Evolutionary conservation across 2,797 vertebrate genomes (phyloP).

Genomic region (Perodicticus potto): DNA sequence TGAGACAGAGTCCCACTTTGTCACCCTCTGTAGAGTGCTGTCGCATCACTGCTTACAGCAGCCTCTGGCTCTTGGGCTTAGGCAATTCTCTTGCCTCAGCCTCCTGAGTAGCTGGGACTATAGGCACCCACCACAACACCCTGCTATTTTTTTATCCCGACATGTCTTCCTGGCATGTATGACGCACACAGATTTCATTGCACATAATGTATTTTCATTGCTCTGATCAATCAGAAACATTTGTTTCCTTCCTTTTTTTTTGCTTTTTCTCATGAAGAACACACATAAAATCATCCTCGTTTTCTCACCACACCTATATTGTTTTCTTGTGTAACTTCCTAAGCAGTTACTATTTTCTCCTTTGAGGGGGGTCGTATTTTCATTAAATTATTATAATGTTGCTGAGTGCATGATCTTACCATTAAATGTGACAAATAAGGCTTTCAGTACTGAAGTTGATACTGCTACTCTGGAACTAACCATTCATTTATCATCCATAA

Average conservation of each 20-base stretch:
- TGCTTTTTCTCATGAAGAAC: slow-evolving; percentile 10
- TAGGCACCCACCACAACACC: too few relatives aligned
- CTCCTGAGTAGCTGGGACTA: too few relatives aligned
- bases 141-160: neutral
- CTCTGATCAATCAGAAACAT: neutral
- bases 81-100: too few relatives aligned
- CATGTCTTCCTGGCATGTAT: neutral
- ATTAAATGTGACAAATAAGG: neutral
- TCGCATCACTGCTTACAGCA: too few relatives aligned
- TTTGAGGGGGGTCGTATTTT: neutral
- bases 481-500: neutral
- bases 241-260: neutral
- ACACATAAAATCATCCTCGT: neutral
- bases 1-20: too few relatives aligned
- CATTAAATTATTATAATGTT: neutral
- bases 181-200: slow-evolving; percentile 32
- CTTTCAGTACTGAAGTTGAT: neutral
- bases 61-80: too few relatives aligned
- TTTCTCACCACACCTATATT: neutral
- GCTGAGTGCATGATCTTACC: accelerated
- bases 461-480: neutral
- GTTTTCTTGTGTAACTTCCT: neutral
- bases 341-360: neutral
- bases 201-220: slow-evolving; percentile 31
- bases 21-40: too few relatives aligned